These are phyloP conservation scores for Pseudomugil gertrudae DNA, from an alignment of 2,797 vertebrate genomes.

Conservation along the genomic window DNA sequence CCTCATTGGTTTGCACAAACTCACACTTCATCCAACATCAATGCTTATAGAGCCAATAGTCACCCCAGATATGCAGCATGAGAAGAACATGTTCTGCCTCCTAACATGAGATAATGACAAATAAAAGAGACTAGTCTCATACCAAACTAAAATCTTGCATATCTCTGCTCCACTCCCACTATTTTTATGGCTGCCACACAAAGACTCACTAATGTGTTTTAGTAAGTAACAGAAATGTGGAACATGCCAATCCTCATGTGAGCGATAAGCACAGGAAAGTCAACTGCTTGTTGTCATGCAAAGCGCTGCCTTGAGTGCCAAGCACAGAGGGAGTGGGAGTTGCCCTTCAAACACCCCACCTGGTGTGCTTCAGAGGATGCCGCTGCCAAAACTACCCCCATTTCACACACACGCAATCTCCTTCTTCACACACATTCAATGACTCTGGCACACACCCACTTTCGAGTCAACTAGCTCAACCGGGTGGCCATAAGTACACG, in stretches of 20 bases:
- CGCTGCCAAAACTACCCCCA: conserved; percentile 19
- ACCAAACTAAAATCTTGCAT: conserved; percentile 57
- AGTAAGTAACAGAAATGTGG: conserved; percentile 47
- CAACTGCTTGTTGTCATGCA: conserved; percentile 79
- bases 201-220: conserved; percentile 57
- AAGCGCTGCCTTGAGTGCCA: conserved; percentile 56
- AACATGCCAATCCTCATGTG: conserved; percentile 46
- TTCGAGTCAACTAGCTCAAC: conserved; percentile 79
- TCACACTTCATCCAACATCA: conserved; percentile 9
- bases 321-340: conserved; percentile 44
- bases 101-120: conserved; percentile 34
- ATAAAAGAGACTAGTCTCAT: conserved; percentile 39
- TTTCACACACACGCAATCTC: conserved; percentile 21
- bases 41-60: conserved; percentile 2
- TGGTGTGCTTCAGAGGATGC: conserved; percentile 53
- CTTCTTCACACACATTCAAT: conserved; percentile 29
- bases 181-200: conserved; percentile 62
- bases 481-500: conserved; percentile 77
- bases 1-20: conserved; percentile 25
- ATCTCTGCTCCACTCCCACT: conserved; percentile 70
- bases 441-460: conserved; percentile 40
- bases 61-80: conserved; percentile 21
- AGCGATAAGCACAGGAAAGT: conserved; percentile 65
- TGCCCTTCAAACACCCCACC: conserved; percentile 62
- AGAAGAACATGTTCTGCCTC: conserved; percentile 17